phyloP scores from a whole-genome alignment of 2,888 invertebrate species.

The Acrocera orbiculus region DNA sequence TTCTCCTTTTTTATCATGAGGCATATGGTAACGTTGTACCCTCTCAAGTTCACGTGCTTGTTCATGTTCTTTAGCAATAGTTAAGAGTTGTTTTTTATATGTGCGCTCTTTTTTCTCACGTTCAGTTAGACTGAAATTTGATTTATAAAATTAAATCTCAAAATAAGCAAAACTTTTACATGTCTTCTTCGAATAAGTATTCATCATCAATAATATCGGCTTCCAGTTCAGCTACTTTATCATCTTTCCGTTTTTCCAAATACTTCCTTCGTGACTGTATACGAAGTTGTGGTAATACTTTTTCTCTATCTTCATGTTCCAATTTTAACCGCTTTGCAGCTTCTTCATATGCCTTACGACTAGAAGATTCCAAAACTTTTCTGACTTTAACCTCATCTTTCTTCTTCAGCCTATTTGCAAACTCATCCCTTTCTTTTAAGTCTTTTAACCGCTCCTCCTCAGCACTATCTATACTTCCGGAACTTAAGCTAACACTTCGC shows the following conservation, averaged over 20 bases:
- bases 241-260: slow-evolving; percentile 86
- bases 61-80: slow-evolving; percentile 89
- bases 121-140: slow-evolving; percentile 54
- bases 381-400: slow-evolving; percentile 79
- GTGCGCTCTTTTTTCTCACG: slow-evolving; percentile 68
- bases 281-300: slow-evolving; percentile 72
- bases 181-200: slow-evolving; percentile 74
- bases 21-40: slow-evolving; percentile 89
- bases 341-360: slow-evolving; percentile 60
- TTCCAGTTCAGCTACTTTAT: slow-evolving; percentile 89
- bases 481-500: slow-evolving; percentile 19
- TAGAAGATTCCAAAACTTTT: slow-evolving; percentile 49
- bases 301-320: slow-evolving; percentile 70
- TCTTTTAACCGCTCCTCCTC: slow-evolving; percentile 70
- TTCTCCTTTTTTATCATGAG: slow-evolving; percentile 64
- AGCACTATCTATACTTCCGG: slow-evolving; percentile 43
- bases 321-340: slow-evolving; percentile 79
- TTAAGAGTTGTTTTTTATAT: slow-evolving; percentile 78
- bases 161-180: slow-evolving; percentile 34
- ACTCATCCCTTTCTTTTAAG: slow-evolving; percentile 84
- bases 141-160: neutral
- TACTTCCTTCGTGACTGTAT: slow-evolving; percentile 86
- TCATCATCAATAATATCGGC: slow-evolving; percentile 92
- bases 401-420: slow-evolving; percentile 69
- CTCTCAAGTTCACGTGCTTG: slow-evolving; percentile 83